phyloP scores from a whole-genome alignment of 2,888 invertebrate genomes.

The Drosophila pseudotalamancana region DNA sequence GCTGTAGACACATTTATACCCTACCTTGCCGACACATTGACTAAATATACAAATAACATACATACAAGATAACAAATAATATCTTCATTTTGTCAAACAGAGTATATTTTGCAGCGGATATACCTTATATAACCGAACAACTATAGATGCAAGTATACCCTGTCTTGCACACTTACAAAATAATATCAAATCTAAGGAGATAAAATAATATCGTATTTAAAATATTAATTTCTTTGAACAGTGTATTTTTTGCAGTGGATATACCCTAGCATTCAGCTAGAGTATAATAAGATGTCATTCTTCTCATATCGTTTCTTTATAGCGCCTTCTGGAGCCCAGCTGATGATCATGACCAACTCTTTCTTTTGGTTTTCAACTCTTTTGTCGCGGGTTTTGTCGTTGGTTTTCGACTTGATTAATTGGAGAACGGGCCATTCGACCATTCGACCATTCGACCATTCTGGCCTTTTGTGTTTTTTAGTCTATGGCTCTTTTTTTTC shows the following conservation, averaged over 20 bases:
- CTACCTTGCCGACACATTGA: too few species aligned
- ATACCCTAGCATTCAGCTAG: neutral
- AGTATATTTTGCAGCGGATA: too few species aligned
- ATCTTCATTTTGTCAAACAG: too few species aligned
- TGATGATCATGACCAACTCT: slow-evolving; percentile 28
- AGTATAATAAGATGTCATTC: slow-evolving; percentile 41
- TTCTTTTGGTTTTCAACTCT: slow-evolving; percentile 44
- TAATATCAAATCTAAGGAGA: too few species aligned
- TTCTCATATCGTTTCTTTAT: slow-evolving; percentile 34
- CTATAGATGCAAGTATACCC: too few species aligned
- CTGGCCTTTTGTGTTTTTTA: slow-evolving; percentile 19
- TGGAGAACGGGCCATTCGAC: slow-evolving; percentile 37
- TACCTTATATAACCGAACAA: too few species aligned
- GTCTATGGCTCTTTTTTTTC: slow-evolving; percentile 11
- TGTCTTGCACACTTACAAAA: too few species aligned
- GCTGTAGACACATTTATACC: slow-evolving; percentile 9
- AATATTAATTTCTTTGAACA: too few species aligned
- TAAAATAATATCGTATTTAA: too few species aligned
- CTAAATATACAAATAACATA: too few species aligned
- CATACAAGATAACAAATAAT: too few species aligned
- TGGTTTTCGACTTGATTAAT: slow-evolving; percentile 66
- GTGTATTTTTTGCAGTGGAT: too few species aligned
- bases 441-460: neutral
- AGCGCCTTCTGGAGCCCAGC: slow-evolving; percentile 32
- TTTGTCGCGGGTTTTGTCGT: slow-evolving; percentile 59